Conservation (phyloP, 2,888 invertebrate species). For the Phaonia tiefii region DNA sequence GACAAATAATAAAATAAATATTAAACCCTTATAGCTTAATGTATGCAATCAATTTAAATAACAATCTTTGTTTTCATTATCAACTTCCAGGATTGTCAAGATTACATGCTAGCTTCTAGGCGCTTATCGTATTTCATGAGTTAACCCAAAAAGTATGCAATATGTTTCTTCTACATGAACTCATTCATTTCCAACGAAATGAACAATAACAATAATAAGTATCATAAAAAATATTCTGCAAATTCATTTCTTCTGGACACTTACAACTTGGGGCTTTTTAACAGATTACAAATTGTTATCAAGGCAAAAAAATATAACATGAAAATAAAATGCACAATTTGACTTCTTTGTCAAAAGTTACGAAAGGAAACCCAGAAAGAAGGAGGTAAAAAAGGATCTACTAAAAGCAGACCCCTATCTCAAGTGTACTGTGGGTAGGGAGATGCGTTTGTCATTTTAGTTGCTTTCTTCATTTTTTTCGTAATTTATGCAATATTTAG, state of each 20-base stretch:
- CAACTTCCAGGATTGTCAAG: too few species aligned
- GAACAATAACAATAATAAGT: not conserved
- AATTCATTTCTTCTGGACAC: slow-evolving; percentile 32
- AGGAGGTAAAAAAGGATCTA: too few species aligned
- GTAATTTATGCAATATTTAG: slow-evolving; percentile 37
- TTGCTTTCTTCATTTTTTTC: not conserved
- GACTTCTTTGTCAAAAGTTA: slow-evolving; percentile 33
- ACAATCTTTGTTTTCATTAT: too few species aligned
- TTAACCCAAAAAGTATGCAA: not conserved
- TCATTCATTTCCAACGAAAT: not conserved
- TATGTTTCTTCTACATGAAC: not conserved
- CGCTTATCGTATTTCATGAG: not conserved
- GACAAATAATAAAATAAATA: too few species aligned
- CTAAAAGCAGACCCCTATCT: too few species aligned
- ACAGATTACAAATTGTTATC: slow-evolving; percentile 35
- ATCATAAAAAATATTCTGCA: not conserved
- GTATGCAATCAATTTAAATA: too few species aligned
- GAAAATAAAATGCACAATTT: slow-evolving; percentile 24
- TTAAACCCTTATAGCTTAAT: too few species aligned
- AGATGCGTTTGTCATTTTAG: slow-evolving; percentile 22
- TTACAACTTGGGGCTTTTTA: slow-evolving; percentile 14
- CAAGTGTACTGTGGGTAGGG: too few species aligned
- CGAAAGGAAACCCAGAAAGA: too few species aligned
- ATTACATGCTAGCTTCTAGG: too few species aligned
- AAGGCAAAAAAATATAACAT: not conserved